Base-by-base conservation (phyloP, 2,797 vertebrate genomes). In the Phalanger gymnotis region DNA sequence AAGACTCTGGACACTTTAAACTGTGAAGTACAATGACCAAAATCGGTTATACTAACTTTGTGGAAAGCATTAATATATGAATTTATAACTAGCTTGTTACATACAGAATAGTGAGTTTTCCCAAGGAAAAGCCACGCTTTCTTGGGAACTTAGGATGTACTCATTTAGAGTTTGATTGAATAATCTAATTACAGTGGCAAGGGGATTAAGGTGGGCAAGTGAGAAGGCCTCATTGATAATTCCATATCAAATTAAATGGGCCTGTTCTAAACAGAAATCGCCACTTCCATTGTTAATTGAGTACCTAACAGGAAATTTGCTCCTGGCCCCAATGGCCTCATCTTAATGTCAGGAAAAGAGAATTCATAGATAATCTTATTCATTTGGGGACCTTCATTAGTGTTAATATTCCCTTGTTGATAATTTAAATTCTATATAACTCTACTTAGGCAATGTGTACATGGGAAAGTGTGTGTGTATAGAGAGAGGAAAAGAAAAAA, bases 161-260 rank as follows among this genome's bases (percentile, higher is more conserved):
- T 61, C 61, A 90, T 90, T 90, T 52, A 91, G 14, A 92, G 40
- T 91, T 95, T 95, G 87, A 95, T 94, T 96, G 94, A 92, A 95
- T 95, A 96, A 30, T 95, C 51, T 93, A 91, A 93, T 91, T 87
- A 92, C 28, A 94, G 0, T 94, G 92, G 54, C 53, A 94, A 66
- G 2, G 56, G 10, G 47, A 87, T 40, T 87, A 87, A 87, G 22
- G 73, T 87, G 40, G 40, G 13, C 22, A 87, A 87, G 22, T 47
- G 40, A 47, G 22, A 47, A 87, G 40, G 22, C 25, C 3, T 87
- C 40, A 87, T 87, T 47, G 73, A 27, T 87, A 87, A 87, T 87
- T 47, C 22, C 73, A 87, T 51, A 87, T 27, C 40, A 87, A 47
- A 87, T 87, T 47, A 87, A 87, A 87, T 47, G 61, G 61, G 34